A percentile compares a stretch with the other conserved stretches of the same genome.
These are phyloP conservation scores for Microplitis deprimator DNA, from an alignment of 2,888 invertebrate species.

Conservation along the genomic window DNA sequence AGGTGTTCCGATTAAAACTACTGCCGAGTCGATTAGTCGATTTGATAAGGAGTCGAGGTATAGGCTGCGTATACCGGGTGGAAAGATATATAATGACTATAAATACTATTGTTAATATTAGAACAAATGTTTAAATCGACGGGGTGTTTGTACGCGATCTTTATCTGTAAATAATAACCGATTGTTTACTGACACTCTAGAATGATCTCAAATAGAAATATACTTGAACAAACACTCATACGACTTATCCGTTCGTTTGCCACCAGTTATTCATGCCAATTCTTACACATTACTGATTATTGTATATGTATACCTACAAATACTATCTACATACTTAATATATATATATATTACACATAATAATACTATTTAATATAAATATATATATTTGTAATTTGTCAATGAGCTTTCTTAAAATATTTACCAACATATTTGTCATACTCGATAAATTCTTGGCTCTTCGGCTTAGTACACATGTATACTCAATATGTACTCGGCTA, in stretches of 20 bases:
- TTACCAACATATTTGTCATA: neutral
- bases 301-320: slow-evolving; percentile 3
- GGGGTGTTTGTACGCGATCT: slow-evolving; percentile 37
- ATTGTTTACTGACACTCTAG: slow-evolving; percentile 53
- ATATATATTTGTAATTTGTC: slow-evolving; percentile 7
- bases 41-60: too few species aligned
- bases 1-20: too few species aligned
- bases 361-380: slow-evolving; percentile 31
- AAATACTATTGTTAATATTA: slow-evolving; percentile 7
- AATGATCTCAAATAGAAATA: slow-evolving; percentile 50
- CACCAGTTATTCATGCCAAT: slow-evolving; percentile 27
- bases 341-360: slow-evolving; percentile 42
- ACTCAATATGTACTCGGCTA: slow-evolving; percentile 9
- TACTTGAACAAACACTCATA: slow-evolving; percentile 51
- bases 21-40: too few species aligned
- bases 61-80: too few species aligned
- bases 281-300: slow-evolving; percentile 18
- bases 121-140: neutral
- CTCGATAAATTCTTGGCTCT: neutral
- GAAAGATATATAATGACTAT: neutral
- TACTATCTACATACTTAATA: slow-evolving; percentile 45
- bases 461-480: neutral
- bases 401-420: neutral
- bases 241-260: slow-evolving; percentile 49
- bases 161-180: slow-evolving; percentile 49